Conservation (phyloP, 2,888 invertebrate species). For the Dromius quadrimaculatus region DNA sequence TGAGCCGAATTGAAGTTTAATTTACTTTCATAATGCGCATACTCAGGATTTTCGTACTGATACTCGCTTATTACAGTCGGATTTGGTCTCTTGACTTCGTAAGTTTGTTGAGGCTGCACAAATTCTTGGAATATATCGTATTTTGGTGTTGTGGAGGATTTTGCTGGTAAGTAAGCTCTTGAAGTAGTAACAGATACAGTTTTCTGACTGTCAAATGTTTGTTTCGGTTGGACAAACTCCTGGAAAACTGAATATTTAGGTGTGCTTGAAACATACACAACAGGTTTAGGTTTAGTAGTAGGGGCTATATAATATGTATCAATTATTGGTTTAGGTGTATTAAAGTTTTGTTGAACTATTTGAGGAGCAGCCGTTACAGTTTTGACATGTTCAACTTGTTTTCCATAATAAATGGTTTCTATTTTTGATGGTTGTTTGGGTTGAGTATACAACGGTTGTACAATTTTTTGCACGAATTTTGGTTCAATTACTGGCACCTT, state of each 20-base stretch:
- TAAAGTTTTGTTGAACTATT: not conserved
- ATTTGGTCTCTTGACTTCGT: not conserved
- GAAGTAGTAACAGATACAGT: not conserved
- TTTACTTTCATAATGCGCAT: constrained; percentile 40
- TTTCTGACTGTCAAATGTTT: not conserved
- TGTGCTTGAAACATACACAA: not conserved
- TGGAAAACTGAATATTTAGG: not conserved
- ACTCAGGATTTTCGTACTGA: constrained; percentile 37
- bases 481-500: constrained; percentile 18
- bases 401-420: not conserved
- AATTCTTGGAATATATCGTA: not conserved
- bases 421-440: not conserved
- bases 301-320: not conserved
- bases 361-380: constrained; percentile 17
- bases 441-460: constrained; percentile 1
- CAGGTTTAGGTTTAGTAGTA: constrained; percentile 1
- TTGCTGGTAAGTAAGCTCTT: constrained; percentile 1
- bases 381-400: constrained; percentile 4
- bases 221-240: constrained; percentile 3
- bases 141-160: constrained; percentile 5
- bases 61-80: constrained; percentile 30
- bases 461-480: constrained; percentile 23
- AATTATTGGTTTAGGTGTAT: not conserved
- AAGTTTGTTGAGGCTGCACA: not conserved
- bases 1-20: constrained; percentile 28